Percentiles rank a stretch among this genome's conserved stretches.
Conservation (phyloP, 2,888 invertebrate species). For the Neoascia interrupta region DNA sequence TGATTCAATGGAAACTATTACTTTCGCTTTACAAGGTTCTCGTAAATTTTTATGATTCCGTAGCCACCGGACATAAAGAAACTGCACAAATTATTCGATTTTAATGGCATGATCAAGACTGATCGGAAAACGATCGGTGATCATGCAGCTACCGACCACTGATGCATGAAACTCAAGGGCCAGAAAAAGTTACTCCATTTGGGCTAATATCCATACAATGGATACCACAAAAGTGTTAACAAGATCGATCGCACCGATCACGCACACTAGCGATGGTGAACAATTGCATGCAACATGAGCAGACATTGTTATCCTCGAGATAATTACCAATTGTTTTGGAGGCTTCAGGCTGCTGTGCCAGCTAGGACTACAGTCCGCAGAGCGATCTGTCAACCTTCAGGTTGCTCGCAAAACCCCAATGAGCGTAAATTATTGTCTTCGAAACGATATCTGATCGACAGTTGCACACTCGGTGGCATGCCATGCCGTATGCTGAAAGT, state of each 20-base stretch:
- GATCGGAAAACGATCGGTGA: not conserved
- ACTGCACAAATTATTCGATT: constrained; percentile 42
- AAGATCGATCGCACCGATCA: constrained; percentile 66
- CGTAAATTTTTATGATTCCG: not conserved
- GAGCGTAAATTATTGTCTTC: constrained; percentile 37
- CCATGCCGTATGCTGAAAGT: constrained; percentile 13
- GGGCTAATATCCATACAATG: constrained; percentile 36
- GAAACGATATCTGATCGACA: constrained; percentile 8
- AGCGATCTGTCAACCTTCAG: constrained; percentile 58
- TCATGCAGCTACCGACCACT: constrained; percentile 22
- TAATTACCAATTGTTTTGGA: constrained; percentile 29
- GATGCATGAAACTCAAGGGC: constrained; percentile 59
- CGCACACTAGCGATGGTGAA: constrained; percentile 26
- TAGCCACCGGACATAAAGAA: constrained; percentile 30
- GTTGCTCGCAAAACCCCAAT: constrained; percentile 3
- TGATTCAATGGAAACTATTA: not conserved
- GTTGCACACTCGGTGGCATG: constrained; percentile 13
- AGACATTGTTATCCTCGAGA: constrained; percentile 41
- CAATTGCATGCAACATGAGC: constrained; percentile 38
- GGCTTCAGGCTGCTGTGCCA: constrained; percentile 9
- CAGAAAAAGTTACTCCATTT: constrained; percentile 18
- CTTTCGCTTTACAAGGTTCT: constrained; percentile 63
- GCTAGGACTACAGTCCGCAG: not conserved
- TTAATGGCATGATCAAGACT: constrained; percentile 19
- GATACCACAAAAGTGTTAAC: constrained; percentile 48